Conservation (phyloP, 2,888 invertebrate species). For the Alentia gelatinosa region DNA sequence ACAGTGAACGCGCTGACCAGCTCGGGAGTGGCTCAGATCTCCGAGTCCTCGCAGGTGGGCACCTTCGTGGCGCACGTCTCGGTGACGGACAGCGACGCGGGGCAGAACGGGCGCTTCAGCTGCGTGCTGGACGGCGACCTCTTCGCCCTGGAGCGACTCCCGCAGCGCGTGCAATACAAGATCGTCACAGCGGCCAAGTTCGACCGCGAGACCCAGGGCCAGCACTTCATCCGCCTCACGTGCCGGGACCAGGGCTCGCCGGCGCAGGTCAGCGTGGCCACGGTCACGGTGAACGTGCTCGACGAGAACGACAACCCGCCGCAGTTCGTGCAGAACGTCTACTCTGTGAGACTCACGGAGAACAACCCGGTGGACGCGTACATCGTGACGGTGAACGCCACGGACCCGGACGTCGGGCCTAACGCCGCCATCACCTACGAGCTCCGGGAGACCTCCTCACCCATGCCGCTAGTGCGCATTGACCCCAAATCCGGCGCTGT, state of each 20-base stretch:
- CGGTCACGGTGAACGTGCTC: conserved; percentile 23
- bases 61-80: conserved; percentile 51
- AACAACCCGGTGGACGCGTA: conserved; percentile 43
- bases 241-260: conserved; percentile 40
- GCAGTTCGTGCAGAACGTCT: not conserved
- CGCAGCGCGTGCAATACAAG: conserved; percentile 12
- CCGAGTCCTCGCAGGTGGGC: not conserved
- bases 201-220: not conserved
- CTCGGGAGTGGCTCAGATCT: conserved; percentile 7
- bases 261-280: not conserved
- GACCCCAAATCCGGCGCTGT: conserved; percentile 20
- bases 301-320: conserved; percentile 55
- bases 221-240: not conserved
- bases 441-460: not conserved
- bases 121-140: not conserved
- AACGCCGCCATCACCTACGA: conserved; percentile 12
- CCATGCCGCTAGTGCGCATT: conserved; percentile 21
- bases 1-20: conserved; percentile 88
- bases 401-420: not conserved
- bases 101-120: not conserved
- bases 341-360: not conserved
- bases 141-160: conserved; percentile 20
- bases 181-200: conserved; percentile 41
- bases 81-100: conserved; percentile 33
- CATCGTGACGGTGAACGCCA: conserved; percentile 47